Percentiles rank a stretch among this genome's conserved stretches.
Evolutionary conservation across 2,113 vertebrate species (phyloP).

Genomic region (Carettochelys insculpta): DNA sequence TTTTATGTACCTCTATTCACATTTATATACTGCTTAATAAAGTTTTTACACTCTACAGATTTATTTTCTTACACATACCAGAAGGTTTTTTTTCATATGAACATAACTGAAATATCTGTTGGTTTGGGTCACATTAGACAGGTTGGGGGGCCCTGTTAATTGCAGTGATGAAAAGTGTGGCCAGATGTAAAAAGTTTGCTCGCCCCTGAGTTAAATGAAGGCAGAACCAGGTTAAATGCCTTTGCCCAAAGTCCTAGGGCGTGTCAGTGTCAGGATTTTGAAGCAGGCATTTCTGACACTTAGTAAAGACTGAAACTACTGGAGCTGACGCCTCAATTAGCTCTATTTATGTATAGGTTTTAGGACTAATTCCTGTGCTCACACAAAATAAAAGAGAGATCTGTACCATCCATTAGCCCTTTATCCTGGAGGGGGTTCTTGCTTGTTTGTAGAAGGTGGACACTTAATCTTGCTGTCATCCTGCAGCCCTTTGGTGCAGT

Average conservation of each 20-base stretch:
- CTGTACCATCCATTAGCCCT: neutral
- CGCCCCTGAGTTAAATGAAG: neutral
- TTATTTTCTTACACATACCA: too few relatives aligned
- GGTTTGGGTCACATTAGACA: too few relatives aligned
- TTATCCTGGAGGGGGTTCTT: neutral
- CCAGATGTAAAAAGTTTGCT: too few relatives aligned
- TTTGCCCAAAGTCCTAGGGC: neutral
- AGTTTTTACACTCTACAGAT: too few relatives aligned
- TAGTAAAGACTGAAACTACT: neutral
- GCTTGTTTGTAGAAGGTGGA: neutral
- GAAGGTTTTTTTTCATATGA: too few relatives aligned
- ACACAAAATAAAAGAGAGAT: neutral
- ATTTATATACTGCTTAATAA: too few relatives aligned
- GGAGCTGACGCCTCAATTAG: neutral
- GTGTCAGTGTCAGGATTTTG: neutral
- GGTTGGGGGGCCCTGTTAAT: too few relatives aligned
- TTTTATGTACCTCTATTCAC: too few relatives aligned
- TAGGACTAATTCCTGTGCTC: neutral
- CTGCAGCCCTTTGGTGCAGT: neutral
- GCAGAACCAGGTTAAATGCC: neutral
- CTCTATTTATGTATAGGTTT: neutral
- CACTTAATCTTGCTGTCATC: neutral
- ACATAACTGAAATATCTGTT: too few relatives aligned
- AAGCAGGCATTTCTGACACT: neutral
- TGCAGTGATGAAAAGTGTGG: too few relatives aligned